Evolutionary conservation across 2,888 invertebrate species (phyloP).

Genomic region (Tubulanus polymorphus): DNA sequence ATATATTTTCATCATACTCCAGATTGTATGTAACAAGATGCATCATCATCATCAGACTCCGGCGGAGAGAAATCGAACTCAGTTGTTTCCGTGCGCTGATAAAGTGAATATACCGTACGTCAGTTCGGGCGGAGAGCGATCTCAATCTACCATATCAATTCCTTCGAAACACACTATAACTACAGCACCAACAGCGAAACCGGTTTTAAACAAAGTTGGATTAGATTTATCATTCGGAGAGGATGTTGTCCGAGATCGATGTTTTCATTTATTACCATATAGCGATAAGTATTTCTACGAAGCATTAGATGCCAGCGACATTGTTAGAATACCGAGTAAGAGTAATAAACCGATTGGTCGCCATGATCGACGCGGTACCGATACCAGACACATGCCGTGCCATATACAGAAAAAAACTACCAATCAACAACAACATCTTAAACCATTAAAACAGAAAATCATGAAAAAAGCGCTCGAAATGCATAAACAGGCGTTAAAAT

Average conservation of each 20-base stretch:
- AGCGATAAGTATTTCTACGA: conserved; percentile 42
- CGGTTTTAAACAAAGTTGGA: conserved; percentile 34
- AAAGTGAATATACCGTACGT: conserved; percentile 40
- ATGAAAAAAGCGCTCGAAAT: conserved; percentile 32
- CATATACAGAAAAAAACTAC: conserved; percentile 30
- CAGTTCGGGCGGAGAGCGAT: conserved; percentile 31
- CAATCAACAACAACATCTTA: conserved; percentile 28
- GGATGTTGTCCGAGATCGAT: conserved; percentile 46
- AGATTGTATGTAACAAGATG: no score
- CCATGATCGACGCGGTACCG: conserved; percentile 32
- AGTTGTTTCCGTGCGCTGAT: conserved; percentile 40
- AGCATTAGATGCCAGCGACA: conserved; percentile 34
- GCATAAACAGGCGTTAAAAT: conserved; percentile 30
- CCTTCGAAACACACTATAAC: background rate
- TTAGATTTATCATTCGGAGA: conserved; percentile 42
- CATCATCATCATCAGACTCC: no score
- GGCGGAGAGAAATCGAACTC: no score
- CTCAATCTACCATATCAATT: conserved; percentile 20
- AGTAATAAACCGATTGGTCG: conserved; percentile 29
- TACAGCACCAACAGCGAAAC: conserved; percentile 10
- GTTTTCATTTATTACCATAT: conserved; percentile 47
- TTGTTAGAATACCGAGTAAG: conserved; percentile 26
- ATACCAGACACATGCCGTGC: conserved; percentile 39
- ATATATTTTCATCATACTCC: no score
- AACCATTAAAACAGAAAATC: conserved; percentile 34